Conservation (phyloP, 2,797 vertebrate genomes). For the Sebastes oblongus region DNA sequence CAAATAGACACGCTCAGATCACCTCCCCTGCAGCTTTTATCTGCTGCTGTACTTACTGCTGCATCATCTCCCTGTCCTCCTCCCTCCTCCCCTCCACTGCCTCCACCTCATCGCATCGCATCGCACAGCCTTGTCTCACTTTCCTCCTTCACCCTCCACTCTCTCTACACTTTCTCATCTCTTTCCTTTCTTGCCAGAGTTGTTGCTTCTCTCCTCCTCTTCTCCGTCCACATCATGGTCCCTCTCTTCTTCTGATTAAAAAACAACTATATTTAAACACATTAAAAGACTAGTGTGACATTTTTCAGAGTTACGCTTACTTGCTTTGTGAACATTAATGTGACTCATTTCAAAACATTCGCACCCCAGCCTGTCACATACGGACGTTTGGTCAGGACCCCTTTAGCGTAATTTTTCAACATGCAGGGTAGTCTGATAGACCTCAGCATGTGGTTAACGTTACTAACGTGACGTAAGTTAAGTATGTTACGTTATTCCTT, state of each 20-base stretch:
- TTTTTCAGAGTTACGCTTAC: background rate
- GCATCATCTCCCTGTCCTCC: conserved; percentile 44
- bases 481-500: too few species aligned
- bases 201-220: background rate
- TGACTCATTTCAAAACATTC: background rate
- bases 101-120: background rate
- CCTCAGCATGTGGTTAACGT: too few species aligned
- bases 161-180: background rate
- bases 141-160: background rate
- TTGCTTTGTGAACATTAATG: background rate
- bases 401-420: too few species aligned
- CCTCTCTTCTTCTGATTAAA: background rate
- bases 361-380: too few species aligned
- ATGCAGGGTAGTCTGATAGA: too few species aligned
- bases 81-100: background rate
- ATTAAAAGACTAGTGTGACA: background rate
- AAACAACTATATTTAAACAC: background rate
- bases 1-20: conserved; percentile 41
- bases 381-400: too few species aligned
- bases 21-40: conserved; percentile 53
- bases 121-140: background rate
- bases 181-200: background rate
- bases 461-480: too few species aligned
- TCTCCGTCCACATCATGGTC: background rate
- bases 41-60: conserved; percentile 42